These are phyloP conservation scores for Pomacea maculata DNA, from an alignment of 1,140 invertebrate species.

Conservation along the genomic window DNA sequence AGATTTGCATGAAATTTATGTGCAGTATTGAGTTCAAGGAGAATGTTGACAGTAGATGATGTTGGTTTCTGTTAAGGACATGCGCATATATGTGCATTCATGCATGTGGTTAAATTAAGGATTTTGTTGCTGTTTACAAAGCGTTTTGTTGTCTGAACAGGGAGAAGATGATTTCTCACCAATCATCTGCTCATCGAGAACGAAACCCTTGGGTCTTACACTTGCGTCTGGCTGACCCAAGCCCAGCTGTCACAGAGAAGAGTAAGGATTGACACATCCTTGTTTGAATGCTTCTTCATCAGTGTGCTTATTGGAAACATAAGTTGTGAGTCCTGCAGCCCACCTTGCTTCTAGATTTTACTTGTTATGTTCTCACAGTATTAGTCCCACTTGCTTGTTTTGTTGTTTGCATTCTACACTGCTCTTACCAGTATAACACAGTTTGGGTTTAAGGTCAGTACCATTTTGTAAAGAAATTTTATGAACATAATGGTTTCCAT, in stretches of 20 bases:
- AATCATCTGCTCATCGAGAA: constrained; percentile 27
- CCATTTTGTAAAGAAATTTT: too few relatives aligned
- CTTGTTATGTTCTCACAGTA: too few relatives aligned
- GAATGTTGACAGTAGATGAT: background rate
- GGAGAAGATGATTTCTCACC: constrained; percentile 32
- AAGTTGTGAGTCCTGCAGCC: constrained; percentile 8
- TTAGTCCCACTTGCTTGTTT: too few relatives aligned
- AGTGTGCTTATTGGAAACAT: constrained; percentile 5
- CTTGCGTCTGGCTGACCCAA: constrained; percentile 9
- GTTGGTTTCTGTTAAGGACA: background rate
- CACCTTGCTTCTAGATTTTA: background rate
- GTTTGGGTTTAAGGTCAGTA: too few relatives aligned
- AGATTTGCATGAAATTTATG: too few relatives aligned
- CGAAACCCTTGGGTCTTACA: constrained; percentile 25
- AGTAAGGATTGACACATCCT: background rate
- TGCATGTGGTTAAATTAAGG: too few relatives aligned
- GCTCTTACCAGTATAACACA: background rate
- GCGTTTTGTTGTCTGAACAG: constrained; percentile 13
- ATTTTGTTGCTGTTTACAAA: too few relatives aligned
- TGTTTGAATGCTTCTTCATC: constrained; percentile 10
- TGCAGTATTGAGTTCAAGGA: too few relatives aligned
- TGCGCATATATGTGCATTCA: background rate
- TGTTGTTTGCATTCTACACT: too few relatives aligned
- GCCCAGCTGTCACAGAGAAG: background rate
- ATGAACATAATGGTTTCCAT: too few relatives aligned